phyloP scores from a whole-genome alignment of 1,140 invertebrate genomes.

The Drosophila takahashii region DNA sequence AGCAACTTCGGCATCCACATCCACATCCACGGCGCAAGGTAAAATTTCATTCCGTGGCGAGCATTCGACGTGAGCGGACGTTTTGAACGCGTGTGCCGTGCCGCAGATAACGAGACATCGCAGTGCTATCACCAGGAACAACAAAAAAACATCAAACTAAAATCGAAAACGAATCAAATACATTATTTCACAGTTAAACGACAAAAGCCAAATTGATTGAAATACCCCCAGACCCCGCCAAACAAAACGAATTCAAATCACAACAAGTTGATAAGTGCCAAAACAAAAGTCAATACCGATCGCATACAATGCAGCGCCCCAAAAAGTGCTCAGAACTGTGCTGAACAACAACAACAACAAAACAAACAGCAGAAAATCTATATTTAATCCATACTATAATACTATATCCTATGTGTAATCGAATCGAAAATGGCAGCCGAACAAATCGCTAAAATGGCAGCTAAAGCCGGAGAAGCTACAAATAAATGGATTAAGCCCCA shows the following conservation, averaged over 20 bases:
- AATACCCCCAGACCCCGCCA: background rate
- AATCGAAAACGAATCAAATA: constrained; percentile 32
- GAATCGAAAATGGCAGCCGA: constrained; percentile 54
- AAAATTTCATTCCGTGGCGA: constrained; percentile 74
- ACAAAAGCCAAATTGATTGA: background rate
- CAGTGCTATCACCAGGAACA: constrained; percentile 31
- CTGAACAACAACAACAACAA: constrained; percentile 20
- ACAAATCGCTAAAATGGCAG: constrained; percentile 60
- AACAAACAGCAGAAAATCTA: constrained; percentile 15
- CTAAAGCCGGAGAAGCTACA: constrained; percentile 50
- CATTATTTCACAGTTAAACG: constrained; percentile 13
- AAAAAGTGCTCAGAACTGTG: constrained; percentile 50
- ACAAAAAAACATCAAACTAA: background rate
- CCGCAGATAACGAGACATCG: constrained; percentile 24
- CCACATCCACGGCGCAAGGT: constrained; percentile 43
- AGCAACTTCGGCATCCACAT: constrained; percentile 25
- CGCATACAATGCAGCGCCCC: constrained; percentile 42
- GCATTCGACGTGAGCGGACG: constrained; percentile 65
- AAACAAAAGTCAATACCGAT: constrained; percentile 15
- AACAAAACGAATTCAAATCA: constrained; percentile 8
- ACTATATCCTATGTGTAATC: constrained; percentile 45
- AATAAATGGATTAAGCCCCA: constrained; percentile 75
- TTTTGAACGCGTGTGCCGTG: constrained; percentile 64
- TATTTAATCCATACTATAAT: background rate
- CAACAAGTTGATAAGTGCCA: constrained; percentile 34